Base-by-base conservation (phyloP, 35 echinoderm and acorn worm species). In the Apostichopus parvimensis region DNA sequence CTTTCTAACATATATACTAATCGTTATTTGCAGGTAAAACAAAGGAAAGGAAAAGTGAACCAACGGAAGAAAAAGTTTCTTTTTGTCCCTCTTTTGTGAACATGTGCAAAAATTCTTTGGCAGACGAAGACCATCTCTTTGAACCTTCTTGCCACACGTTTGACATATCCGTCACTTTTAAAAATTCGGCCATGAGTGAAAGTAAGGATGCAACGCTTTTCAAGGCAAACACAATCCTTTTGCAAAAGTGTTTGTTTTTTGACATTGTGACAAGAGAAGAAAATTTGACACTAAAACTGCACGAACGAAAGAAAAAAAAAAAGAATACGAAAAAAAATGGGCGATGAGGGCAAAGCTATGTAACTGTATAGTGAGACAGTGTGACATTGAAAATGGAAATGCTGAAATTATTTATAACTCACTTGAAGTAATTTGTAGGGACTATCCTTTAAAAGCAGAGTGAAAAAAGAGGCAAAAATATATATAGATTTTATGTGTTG, bases 401-500 rank as follows among this genome's bases (percentile, higher is more conserved):
- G 18, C 11, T 68, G 11, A 68, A 68, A 68, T 68, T 18, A 68
- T 14, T 13, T 9, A 52, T 0, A 82, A 82, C 79, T 82, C 79
- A 82, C 79, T 82, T 82, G 79, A 54, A 55, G 79, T 82, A 82
- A 54, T 82, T 82, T 82, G 79, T 55, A 82, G 24, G 79, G 55
- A 82, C 18, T 82, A 54, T 82, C 79, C 79, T 82, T 82, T 56
- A 82, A 45, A 68, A 68, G 13, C 64, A 68, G 11, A 68, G 9
- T 68, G 18, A 68, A 14, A 14, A 68, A 68, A 68, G 18, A 68
- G 15, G 15, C 34, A 45, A 68, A 68, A 11, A 68, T 11, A 68
- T 11, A 68, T 18, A 68, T 14, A 68, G 18, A 68, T 18, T 14
- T 68, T 68, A 14, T 68, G 64, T 11, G 64, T 14, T 18, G 8